Evolutionary conservation across 2,113 vertebrate species (phyloP), one percentile per base, ranked within the genome.

Genomic region (Jaculus jaculus): DNA sequence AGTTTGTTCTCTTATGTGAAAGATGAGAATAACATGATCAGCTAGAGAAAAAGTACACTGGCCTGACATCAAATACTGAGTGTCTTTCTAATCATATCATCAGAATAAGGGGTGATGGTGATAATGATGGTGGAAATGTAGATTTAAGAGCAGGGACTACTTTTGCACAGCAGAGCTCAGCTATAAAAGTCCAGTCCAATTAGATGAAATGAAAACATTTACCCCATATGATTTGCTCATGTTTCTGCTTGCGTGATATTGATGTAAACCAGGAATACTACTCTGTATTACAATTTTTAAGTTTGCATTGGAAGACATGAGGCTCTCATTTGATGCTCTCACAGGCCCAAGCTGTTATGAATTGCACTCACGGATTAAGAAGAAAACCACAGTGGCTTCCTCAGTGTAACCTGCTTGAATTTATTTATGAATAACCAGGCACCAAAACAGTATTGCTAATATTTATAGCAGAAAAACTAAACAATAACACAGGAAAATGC

Each of bases 1-100:
- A 54, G 15, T 54, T 54, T 15, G 13, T 54, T 15, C 13, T 54
- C 54, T 15, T 54, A 96, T 95, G 90, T 18, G 0, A 32, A 94
- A 84, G 96, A 97, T 93, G 71, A 97, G 96, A 97, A 94, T 94
- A 97, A 96, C 95, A 32, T 94, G 80, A 96, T 97, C 72, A 97
- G 68, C 61, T 82, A 91, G 30, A 89, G 63, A 96, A 83, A 95
- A 92, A 37, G 1, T 0, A 17, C 82, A 47, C 90, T 96, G 93
- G 24, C 69, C 37, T 97, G 93, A 96, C 97, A 96, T 68, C 81
- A 96, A 96, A 93, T 39, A 8, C 24, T 96, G 28, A 82, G 87
- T 92, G 37, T 54, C 96, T 98, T 98, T 72, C 54, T 95, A 97
- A 96, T 97, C 88, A 97, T 87, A 39, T 77, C 89, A 91, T 28